Evolutionary conservation across 2,888 invertebrate genomes (phyloP).

Genomic region (Idaea aversata): DNA sequence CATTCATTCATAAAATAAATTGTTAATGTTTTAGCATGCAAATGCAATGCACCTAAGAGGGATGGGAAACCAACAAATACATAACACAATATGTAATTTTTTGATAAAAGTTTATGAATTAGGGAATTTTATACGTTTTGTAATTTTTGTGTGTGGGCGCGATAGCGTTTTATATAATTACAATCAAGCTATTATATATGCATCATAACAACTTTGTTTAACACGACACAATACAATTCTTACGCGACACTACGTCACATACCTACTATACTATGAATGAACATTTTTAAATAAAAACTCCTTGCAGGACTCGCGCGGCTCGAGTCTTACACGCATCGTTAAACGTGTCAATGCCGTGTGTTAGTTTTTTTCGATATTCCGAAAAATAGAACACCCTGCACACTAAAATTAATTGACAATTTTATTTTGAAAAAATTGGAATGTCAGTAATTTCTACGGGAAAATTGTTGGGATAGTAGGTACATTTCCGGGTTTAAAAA

Average conservation of each 20-base stretch:
- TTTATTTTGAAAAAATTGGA: background rate
- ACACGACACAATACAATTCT: background rate
- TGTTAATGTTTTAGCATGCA: no score
- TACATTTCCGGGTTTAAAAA: background rate
- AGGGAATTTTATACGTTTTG: no score
- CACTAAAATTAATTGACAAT: background rate
- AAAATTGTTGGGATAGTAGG: background rate
- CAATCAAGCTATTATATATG: background rate
- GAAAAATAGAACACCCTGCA: background rate
- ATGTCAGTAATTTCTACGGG: background rate
- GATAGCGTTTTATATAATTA: background rate
- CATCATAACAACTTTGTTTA: background rate
- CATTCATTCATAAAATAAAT: no score
- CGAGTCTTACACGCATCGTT: slow-evolving; percentile 19
- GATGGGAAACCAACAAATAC: no score
- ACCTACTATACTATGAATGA: background rate
- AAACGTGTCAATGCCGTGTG: slow-evolving; percentile 19
- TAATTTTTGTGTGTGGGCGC: no score
- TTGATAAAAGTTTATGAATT: no score
- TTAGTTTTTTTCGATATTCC: slow-evolving; percentile 17
- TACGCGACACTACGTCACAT: slow-evolving; percentile 6
- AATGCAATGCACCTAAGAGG: no score
- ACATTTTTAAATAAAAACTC: slow-evolving; percentile 32
- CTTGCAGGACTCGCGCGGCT: slow-evolving; percentile 24
- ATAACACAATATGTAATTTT: no score